Percentiles rank a stretch among this genome's conserved stretches.
Evolutionary conservation across 2,113 vertebrate genomes (phyloP).

Genomic region (Myiozetetes cayanensis): DNA sequence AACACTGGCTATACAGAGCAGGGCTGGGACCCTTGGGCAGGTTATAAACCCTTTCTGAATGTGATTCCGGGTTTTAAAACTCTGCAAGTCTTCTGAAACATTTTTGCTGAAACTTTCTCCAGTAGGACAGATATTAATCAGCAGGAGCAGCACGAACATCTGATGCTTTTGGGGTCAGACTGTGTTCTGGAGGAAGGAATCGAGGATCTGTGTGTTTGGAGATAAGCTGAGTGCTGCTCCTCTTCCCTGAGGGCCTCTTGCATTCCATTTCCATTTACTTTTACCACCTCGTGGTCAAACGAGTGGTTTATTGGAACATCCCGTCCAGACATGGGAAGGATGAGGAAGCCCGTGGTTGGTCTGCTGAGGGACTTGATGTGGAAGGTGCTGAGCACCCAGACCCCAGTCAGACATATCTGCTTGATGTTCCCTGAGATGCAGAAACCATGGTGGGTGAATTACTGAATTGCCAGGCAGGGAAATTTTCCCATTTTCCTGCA

Average conservation of each 20-base stretch:
- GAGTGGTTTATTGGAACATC: neutral
- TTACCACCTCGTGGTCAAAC: accelerated
- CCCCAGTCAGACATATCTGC: neutral
- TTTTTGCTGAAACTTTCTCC: neutral
- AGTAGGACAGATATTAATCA: neutral
- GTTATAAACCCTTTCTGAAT: neutral
- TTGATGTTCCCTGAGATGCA: neutral
- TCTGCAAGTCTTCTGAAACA: neutral
- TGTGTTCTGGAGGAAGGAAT: neutral
- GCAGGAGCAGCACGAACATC: neutral
- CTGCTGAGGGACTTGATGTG: neutral
- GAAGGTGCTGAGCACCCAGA: neutral
- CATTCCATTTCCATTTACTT: neutral
- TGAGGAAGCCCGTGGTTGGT: neutral
- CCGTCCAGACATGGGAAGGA: neutral
- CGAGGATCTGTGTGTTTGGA: neutral
- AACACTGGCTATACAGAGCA: accelerated
- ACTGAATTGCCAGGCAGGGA: neutral
- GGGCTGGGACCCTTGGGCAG: neutral
- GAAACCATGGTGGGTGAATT: neutral
- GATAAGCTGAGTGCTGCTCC: neutral
- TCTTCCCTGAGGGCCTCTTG: neutral
- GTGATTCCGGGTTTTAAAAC: neutral
- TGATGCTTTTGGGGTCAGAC: neutral
- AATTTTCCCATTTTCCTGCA: neutral